Conservation (phyloP, 2,888 invertebrate genomes). For the Trisateles emortualis region DNA sequence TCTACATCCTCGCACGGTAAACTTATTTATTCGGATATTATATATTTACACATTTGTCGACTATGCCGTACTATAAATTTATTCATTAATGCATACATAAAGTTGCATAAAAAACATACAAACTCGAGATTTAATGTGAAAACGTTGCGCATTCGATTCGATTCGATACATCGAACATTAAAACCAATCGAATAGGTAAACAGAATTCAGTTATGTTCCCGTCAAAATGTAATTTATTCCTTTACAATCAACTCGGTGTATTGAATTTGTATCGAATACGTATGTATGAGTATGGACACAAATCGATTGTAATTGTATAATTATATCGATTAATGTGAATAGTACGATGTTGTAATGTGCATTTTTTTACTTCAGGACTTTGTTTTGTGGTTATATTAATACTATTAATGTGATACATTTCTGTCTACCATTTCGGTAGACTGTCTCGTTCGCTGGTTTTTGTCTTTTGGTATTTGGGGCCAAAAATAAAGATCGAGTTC, state of each 20-base stretch:
- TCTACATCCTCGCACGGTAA: no score
- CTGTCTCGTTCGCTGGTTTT: no score
- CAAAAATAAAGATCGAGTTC: no score
- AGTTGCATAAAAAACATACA: slow-evolving; percentile 1
- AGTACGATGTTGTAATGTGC: background rate
- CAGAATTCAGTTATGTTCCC: slow-evolving; percentile 50
- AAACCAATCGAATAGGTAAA: slow-evolving; percentile 48
- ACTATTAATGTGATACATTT: no score
- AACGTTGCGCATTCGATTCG: slow-evolving; percentile 6
- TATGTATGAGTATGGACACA: slow-evolving; percentile 12
- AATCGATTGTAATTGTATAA: slow-evolving; percentile 34
- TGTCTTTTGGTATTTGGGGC: no score
- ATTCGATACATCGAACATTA: slow-evolving; percentile 27
- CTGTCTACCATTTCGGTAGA: no score
- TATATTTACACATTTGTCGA: no score
- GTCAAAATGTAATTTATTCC: slow-evolving; percentile 56
- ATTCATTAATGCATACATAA: background rate
- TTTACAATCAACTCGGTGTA: slow-evolving; percentile 50
- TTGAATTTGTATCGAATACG: slow-evolving; percentile 45
- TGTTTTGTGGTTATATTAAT: no score
- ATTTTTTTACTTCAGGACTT: background rate
- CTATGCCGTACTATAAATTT: background rate
- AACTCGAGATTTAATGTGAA: background rate
- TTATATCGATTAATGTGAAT: slow-evolving; percentile 18
- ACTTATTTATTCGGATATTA: no score